Evolutionary conservation across 1,140 invertebrate species (phyloP).

Genomic region (Spodoptera litura): DNA sequence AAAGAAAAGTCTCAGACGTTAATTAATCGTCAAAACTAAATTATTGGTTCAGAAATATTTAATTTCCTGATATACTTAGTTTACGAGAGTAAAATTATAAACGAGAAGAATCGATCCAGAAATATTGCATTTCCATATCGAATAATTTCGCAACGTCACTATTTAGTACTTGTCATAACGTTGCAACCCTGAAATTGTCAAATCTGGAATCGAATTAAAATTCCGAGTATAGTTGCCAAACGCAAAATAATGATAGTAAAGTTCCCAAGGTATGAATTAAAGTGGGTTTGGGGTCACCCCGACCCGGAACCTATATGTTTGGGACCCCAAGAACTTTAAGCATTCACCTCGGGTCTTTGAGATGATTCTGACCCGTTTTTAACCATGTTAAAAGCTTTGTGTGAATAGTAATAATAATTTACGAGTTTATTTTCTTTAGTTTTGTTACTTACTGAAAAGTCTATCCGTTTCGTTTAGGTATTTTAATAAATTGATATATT

Average conservation of each 20-base stretch:
- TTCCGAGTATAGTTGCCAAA: conserved; percentile 41
- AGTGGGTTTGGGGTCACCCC: conserved; percentile 9
- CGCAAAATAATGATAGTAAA: conserved; percentile 34
- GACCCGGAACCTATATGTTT: conserved; percentile 24
- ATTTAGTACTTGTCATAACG: too few relatives aligned
- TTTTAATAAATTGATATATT: not conserved
- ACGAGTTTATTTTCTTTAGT: not conserved
- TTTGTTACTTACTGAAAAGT: too few relatives aligned
- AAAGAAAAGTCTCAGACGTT: too few relatives aligned
- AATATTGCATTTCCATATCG: too few relatives aligned
- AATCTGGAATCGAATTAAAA: too few relatives aligned
- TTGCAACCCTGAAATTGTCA: too few relatives aligned
- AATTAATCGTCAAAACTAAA: too few relatives aligned
- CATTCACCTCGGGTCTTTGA: conserved; percentile 4
- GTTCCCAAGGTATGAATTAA: conserved; percentile 35
- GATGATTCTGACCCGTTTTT: conserved; percentile 19
- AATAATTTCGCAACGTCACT: too few relatives aligned
- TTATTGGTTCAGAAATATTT: too few relatives aligned
- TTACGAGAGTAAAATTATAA: too few relatives aligned
- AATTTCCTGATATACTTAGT: too few relatives aligned
- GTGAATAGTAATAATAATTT: not conserved
- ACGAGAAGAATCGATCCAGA: too few relatives aligned
- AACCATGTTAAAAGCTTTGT: conserved; percentile 2
- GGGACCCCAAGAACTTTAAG: conserved; percentile 3
- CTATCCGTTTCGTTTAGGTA: not conserved